These are phyloP conservation scores for Hylyphantes graminicola DNA, from an alignment of 1,140 invertebrate genomes.

Conservation along the genomic window DNA sequence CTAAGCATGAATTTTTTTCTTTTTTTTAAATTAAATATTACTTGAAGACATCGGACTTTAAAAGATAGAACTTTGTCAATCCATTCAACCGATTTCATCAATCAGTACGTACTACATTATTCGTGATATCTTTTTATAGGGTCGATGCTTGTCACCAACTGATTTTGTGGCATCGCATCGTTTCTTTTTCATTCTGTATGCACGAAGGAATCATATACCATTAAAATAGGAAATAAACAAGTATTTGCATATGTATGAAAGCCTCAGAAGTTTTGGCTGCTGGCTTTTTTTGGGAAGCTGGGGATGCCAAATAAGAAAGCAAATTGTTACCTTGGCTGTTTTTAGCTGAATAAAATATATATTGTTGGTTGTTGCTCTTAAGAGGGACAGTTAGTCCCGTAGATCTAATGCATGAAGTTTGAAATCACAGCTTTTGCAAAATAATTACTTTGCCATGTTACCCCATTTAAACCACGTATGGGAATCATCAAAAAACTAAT, in stretches of 20 bases:
- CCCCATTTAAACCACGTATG: too few relatives aligned
- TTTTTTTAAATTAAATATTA: too few relatives aligned
- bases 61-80: too few relatives aligned
- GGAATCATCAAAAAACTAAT: too few relatives aligned
- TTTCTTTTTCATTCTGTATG: constrained; percentile 6
- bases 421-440: too few relatives aligned
- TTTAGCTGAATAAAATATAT: neutral
- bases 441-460: too few relatives aligned
- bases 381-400: neutral
- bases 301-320: neutral
- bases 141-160: too few relatives aligned
- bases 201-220: constrained; percentile 34
- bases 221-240: constrained; percentile 47
- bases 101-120: neutral
- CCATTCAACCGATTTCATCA: neutral
- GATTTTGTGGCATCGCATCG: too few relatives aligned
- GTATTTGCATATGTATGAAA: constrained; percentile 23
- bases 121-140: too few relatives aligned
- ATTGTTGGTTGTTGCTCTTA: constrained; percentile 16
- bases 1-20: too few relatives aligned
- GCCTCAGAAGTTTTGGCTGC: neutral
- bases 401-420: too few relatives aligned
- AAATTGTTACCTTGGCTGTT: neutral
- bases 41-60: too few relatives aligned
- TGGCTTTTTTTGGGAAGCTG: neutral